Percentiles rank a stretch among this genome's conserved stretches.
phyloP scores from a whole-genome alignment of 2,113 vertebrate species.

The Prionailurus viverrinus region DNA sequence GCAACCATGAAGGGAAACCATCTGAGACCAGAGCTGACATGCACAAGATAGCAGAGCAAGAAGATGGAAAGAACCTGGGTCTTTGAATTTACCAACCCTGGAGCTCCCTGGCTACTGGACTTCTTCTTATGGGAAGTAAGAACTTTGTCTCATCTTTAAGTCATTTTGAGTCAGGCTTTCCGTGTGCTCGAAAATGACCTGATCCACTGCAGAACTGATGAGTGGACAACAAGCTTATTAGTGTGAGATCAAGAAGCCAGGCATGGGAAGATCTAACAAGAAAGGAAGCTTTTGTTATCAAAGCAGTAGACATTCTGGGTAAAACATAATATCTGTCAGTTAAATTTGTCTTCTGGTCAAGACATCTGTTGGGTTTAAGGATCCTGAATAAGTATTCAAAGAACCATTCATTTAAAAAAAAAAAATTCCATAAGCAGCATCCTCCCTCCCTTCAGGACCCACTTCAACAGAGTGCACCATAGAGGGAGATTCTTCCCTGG shows the following conservation, averaged over 20 bases:
- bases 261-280: not conserved
- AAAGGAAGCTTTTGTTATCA: not conserved
- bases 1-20: not conserved
- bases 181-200: not conserved
- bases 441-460: not conserved
- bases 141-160: not conserved
- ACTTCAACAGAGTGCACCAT: not conserved
- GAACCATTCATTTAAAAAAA: not conserved
- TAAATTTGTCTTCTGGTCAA: not conserved
- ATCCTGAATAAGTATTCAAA: not conserved
- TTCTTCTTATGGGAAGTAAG: not conserved
- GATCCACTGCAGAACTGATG: not conserved
- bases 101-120: not conserved
- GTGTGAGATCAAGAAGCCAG: not conserved
- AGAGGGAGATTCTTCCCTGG: not conserved
- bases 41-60: not conserved
- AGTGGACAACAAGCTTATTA: not conserved
- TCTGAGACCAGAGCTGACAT: not conserved
- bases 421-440: not conserved
- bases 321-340: not conserved
- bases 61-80: constrained; percentile 23
- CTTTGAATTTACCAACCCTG: not conserved
- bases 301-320: not conserved
- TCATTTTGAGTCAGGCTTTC: not conserved
- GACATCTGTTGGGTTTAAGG: not conserved